Evolutionary conservation across 2,888 invertebrate genomes (phyloP), one percentile per base, ranked within the genome.

Genomic region (Xestia xanthographa): DNA sequence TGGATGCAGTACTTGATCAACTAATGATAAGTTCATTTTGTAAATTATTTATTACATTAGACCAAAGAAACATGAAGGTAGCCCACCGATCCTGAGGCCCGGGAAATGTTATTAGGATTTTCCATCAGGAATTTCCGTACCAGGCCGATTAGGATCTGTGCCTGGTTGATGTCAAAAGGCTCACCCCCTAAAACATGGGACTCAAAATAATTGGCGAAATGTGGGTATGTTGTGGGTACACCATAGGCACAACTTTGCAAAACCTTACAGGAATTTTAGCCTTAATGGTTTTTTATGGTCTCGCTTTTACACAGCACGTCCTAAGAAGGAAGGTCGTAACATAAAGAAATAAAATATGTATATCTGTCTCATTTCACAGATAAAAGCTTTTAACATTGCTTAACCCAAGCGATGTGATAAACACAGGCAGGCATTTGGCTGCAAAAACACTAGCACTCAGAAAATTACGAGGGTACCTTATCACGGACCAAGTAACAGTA

Each of bases 401-500:
- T 38, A 26, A 9, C 22, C 34, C 4, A 63, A n/a, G 14, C 26
- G 17, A 66, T 11, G 62, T 62, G 60, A 56, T 80, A 80, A 82
- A 66, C 60, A 60, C 29, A 22, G 53, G 29, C 45, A 60, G 75
- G 43, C 22, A 66, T 62, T 58, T 29, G 80, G 14, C 45, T 41
- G 41, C 29, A 41, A 41, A 41, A 56, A 67, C 41, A 56, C 60
- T 26, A 26, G 66, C 83, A 77, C 83, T 69, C 43, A 56, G 56
- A 83, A 80, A 75, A 80, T 80, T 83, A 80, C 69, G 83, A 68
- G 48, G 43, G 56, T 26, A 17, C 41, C 67, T 48, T 67, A 76
- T 29, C 82, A 56, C 48, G 63, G 34, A 50, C 41, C 41, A 26
- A 29, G 34, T 38, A 82, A 71, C 20, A 41, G 34, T 56, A 20